These are phyloP conservation scores for Notospermus geniculatus DNA, from an alignment of 1,140 invertebrate genomes.

Conservation along the genomic window DNA sequence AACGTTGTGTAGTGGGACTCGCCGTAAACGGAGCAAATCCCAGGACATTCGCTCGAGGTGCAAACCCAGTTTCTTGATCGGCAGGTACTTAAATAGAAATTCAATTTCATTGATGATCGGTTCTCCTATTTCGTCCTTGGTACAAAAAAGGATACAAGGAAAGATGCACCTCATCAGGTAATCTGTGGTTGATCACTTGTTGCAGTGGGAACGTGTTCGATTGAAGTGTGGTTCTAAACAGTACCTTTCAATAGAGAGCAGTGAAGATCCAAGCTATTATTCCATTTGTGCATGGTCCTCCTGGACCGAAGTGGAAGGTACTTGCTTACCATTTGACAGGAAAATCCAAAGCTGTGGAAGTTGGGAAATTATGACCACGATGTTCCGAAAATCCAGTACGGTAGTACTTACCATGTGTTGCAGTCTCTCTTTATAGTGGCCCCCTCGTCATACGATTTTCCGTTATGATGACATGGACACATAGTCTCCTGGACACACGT, in stretches of 20 bases:
- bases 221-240: no score
- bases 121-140: background rate
- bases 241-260: no score
- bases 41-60: constrained; percentile 49
- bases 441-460: constrained; percentile 72
- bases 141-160: background rate
- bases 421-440: constrained; percentile 75
- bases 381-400: no score
- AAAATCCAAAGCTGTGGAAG: no score
- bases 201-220: no score
- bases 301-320: no score
- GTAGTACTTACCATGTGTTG: constrained; percentile 74
- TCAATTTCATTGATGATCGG: background rate
- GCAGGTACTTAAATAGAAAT: constrained; percentile 47
- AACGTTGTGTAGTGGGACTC: constrained; percentile 78
- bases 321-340: no score
- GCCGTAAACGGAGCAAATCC: constrained; percentile 64
- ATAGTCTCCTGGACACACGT: constrained; percentile 67
- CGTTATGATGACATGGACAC: constrained; percentile 87
- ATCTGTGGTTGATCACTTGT: no score
- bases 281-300: no score
- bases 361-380: no score
- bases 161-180: constrained; percentile 84
- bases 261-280: no score
- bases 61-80: constrained; percentile 42